Evolutionary conservation across 2,113 vertebrate genomes (phyloP), one percentile per base, ranked within the genome.

Genomic region (Pygoscelis antarcticus): DNA sequence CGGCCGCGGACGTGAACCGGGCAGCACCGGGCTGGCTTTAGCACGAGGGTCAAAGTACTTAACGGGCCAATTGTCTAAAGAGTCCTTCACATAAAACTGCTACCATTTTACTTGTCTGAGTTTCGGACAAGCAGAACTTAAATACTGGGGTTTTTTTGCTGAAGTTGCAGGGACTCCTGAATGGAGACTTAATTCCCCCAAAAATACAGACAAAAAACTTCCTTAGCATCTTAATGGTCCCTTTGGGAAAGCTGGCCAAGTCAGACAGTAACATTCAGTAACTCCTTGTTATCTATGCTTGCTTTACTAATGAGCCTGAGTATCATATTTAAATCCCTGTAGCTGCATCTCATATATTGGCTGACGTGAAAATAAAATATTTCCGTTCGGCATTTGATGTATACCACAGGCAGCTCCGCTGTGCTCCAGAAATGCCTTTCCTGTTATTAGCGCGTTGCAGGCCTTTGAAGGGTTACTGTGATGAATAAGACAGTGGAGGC

Each of bases 201-300:
- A 97, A 91, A 89, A 81, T 32, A 52, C 55, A 34, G 77, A 90
- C 44, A 78, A 36, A 81, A 92, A 82, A 49, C 72, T 78, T 71
- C 29, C 78, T 72, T 94, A 54, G 87, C 66, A 79, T 92, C 84
- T 94, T 95, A 95, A 92, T 52, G 65, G 62, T 55, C 69, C 76
- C 68, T 91, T 68, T 92, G 84, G 89, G 94, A 87, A 72, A 87
- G 66, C 87, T 76, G 81, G 65, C 93, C 87, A 80, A 95, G 84
- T 74, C 81, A 79, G 94, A 91, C 9, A 10, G 87, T 69, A 91
- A 76, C 7, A 4, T 94, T 76, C 77, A 83, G 91, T 94, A 96
- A 96, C 96, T 95, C 93, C 93, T 92, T 68, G 81, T 95, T 96
- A 89, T 95, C 93, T 93, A 13, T 86, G 92, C 92, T 97, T 95